phyloP scores from a whole-genome alignment of 2,888 invertebrate species.

The Parnassius glacialis region DNA sequence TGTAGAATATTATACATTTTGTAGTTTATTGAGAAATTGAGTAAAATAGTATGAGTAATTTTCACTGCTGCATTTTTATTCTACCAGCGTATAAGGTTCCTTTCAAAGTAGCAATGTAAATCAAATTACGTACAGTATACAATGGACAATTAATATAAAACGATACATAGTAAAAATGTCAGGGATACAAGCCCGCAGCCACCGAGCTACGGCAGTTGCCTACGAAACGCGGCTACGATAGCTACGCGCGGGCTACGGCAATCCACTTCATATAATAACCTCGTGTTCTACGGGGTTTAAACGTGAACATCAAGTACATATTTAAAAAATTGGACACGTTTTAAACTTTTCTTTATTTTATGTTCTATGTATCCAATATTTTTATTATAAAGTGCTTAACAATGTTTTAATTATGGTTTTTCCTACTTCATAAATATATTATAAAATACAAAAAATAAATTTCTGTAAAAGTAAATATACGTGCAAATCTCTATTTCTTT shows the following conservation, averaged over 20 bases:
- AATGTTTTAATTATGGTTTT: too few relatives aligned
- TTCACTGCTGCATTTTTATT: constrained; percentile 28
- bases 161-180: constrained; percentile 46
- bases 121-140: constrained; percentile 38
- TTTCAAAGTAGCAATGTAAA: constrained; percentile 39
- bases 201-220: constrained; percentile 63
- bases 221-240: constrained; percentile 62
- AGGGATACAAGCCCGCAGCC: constrained; percentile 56
- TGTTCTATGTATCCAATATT: too few relatives aligned
- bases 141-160: constrained; percentile 42
- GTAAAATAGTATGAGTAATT: constrained; percentile 5
- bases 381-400: too few relatives aligned
- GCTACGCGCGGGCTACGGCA: constrained; percentile 59
- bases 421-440: too few relatives aligned
- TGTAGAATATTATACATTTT: constrained; percentile 13
- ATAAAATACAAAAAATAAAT: too few relatives aligned
- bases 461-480: too few relatives aligned
- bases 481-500: background rate
- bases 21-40: constrained; percentile 3
- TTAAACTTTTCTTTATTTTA: too few relatives aligned
- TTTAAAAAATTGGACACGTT: background rate
- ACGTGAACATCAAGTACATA: constrained; percentile 7
- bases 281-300: constrained; percentile 40
- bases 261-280: constrained; percentile 35
- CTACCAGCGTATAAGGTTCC: constrained; percentile 9